Evolutionary conservation across 2,797 vertebrate species (phyloP), one percentile per base, ranked within the genome.

Genomic region (Cirrhinus molitorella): DNA sequence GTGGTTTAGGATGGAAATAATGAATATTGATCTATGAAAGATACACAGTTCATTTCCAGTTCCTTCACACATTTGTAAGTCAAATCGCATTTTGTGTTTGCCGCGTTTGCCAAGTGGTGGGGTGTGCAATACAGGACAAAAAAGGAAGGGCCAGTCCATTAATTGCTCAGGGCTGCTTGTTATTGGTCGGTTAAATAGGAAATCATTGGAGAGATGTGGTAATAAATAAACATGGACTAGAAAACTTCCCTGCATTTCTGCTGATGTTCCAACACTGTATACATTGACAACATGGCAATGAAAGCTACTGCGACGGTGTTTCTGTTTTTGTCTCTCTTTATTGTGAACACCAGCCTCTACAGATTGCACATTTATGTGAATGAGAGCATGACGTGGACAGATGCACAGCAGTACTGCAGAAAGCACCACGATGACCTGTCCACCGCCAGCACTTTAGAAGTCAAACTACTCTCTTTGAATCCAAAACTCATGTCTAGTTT

Each of bases 381-480:
- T 4, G 14, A 45, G 4, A 28, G 1, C 7, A 71, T 43, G 79
- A 28, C 12, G 1, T 80, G 66, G 66, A 14, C 10, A 2, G 37
- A 70, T 14, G 79, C 79, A 28, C 66, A 31, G 37, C 6, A 28
- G 1, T 31, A 71, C 34, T 80, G 79, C 51, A 70, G 49, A 45
- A n/a, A 71, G 6, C 4, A 70, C 3, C 40, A 59, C 19, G 37
- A 71, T 70, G 79, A 71, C 23, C 66, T 80, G 16, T 80, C 79
- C 11, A 59, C 17, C 37, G 2, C 25, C 34, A n/a, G 12, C 34
- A 45, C 28, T 45, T 16, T 2, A 57, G 23, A 28, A 10, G 17
- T 65, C 25, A 31, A 47, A 8, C 8, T 6, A 31, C 57, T 78
- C 7, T 65, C 59, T 65, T 37, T 5, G 7, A 78, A 65, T 14